These are phyloP conservation scores for Mystacides longicornis DNA, from an alignment of 2,888 invertebrate genomes.

Conservation along the genomic window DNA sequence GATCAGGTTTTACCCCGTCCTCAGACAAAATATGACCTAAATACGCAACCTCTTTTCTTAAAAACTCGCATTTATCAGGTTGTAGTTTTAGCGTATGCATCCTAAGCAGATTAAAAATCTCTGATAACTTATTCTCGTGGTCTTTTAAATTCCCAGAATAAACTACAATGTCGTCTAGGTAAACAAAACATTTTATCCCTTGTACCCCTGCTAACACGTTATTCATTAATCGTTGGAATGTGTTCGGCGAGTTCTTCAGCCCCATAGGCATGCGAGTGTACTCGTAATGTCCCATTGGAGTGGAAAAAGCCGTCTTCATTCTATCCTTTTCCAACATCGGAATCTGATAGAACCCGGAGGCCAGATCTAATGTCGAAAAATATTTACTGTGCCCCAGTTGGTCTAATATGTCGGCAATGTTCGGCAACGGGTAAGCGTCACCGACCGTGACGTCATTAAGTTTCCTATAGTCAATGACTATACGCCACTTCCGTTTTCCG, in stretches of 20 bases:
- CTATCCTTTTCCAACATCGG: conserved; percentile 25
- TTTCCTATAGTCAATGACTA: conserved; percentile 28
- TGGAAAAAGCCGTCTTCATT: conserved; percentile 28
- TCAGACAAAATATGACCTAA: conserved; percentile 25
- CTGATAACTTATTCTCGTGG: conserved; percentile 22
- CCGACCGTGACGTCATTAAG: conserved; percentile 19
- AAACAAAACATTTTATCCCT: conserved; percentile 29
- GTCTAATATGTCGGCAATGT: conserved; percentile 27
- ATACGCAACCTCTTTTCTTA: conserved; percentile 25
- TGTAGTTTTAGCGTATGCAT: conserved; percentile 26
- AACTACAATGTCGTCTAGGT: conserved; percentile 31
- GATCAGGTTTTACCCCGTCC: conserved; percentile 26
- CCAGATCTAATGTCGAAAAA: conserved; percentile 29
- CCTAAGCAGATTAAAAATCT: conserved; percentile 24
- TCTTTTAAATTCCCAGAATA: conserved; percentile 25
- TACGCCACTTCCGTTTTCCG: conserved; percentile 27
- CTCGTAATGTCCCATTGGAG: conserved; percentile 27
- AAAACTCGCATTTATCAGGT: conserved; percentile 28
- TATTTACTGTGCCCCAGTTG: conserved; percentile 28
- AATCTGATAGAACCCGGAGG: conserved; percentile 31
- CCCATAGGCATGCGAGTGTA: conserved; percentile 28
- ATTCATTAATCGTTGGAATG: conserved; percentile 29
- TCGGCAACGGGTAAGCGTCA: conserved; percentile 21
- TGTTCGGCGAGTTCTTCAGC: conserved; percentile 27
- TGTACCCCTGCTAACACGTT: conserved; percentile 26